A percentile compares a stretch with the other conserved stretches of the same genome.
Evolutionary conservation across 2,797 vertebrate genomes (phyloP).

Genomic region (Cyprinodon diabolis): DNA sequence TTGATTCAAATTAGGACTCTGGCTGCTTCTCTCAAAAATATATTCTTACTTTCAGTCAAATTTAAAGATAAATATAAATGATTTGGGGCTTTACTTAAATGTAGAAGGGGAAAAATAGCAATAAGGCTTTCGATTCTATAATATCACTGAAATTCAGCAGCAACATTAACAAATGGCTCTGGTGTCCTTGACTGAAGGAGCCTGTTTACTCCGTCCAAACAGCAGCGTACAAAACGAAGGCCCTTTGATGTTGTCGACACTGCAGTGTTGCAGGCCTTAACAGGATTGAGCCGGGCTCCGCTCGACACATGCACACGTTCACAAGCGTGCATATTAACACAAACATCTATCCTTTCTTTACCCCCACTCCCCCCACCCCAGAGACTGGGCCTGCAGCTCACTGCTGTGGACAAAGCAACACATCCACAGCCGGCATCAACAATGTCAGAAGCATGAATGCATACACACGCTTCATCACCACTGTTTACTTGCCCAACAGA

Average conservation of each 20-base stretch:
- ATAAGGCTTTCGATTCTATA: neutral
- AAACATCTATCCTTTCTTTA: constrained; percentile 13
- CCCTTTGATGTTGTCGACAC: constrained; percentile 18
- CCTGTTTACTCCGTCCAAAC: constrained; percentile 6
- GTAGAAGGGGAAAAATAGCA: neutral
- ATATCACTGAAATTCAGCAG: neutral
- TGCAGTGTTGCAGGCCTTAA: constrained; percentile 13
- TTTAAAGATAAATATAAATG: neutral
- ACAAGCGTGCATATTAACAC: constrained; percentile 23
- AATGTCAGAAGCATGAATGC: constrained; percentile 15
- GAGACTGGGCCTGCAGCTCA: constrained; percentile 23
- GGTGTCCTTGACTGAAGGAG: neutral
- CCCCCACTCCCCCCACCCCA: constrained; percentile 24
- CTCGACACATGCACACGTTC: constrained; percentile 11
- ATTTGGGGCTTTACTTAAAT: neutral
- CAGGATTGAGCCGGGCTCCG: constrained; percentile 19
- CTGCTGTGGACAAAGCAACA: constrained; percentile 9
- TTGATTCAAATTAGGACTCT: neutral
- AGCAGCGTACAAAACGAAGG: neutral
- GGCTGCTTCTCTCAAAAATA: neutral
- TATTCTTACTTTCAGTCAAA: neutral
- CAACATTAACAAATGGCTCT: neutral
- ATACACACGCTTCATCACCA: constrained; percentile 4
- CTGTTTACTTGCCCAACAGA: constrained; percentile 28
- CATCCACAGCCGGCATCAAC: neutral